Conservation (phyloP, 2,888 invertebrate genomes). For the Philereme vetulata region DNA sequence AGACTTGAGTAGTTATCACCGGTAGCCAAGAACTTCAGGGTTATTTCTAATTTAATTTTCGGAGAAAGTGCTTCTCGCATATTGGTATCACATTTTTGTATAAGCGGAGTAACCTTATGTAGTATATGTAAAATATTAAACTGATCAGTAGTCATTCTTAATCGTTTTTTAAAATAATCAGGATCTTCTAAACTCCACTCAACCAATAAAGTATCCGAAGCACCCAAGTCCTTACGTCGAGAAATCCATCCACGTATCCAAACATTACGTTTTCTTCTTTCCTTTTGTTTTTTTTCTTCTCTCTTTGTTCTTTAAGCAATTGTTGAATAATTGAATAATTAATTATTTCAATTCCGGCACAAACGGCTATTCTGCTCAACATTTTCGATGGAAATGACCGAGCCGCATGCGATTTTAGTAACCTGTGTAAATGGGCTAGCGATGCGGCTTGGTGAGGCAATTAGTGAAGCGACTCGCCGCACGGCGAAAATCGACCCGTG, state of each 20-base stretch:
- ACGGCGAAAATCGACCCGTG: conserved; percentile 54
- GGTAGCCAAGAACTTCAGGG: conserved; percentile 42
- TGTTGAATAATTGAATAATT: neutral
- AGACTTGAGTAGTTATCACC: conserved; percentile 46
- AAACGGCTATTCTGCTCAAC: conserved; percentile 45
- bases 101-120: conserved; percentile 42
- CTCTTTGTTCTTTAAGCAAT: neutral
- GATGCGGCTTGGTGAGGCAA: conserved; percentile 45
- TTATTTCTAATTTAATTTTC: conserved; percentile 42
- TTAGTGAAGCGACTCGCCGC: conserved; percentile 44
- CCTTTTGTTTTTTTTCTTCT: no score
- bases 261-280: no score
- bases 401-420: conserved; percentile 53
- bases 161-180: no score
- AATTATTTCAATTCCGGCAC: conserved; percentile 31
- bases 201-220: no score
- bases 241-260: no score
- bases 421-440: conserved; percentile 51
- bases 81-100: conserved; percentile 43
- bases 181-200: no score
- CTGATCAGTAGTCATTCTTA: no score
- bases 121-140: no score
- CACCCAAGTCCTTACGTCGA: no score
- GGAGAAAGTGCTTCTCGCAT: conserved; percentile 43
- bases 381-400: conserved; percentile 49